Percentiles rank a stretch among this genome's conserved stretches.
phyloP scores from a whole-genome alignment of 2,113 vertebrate species.

The Tragelaphus strepsiceros region DNA sequence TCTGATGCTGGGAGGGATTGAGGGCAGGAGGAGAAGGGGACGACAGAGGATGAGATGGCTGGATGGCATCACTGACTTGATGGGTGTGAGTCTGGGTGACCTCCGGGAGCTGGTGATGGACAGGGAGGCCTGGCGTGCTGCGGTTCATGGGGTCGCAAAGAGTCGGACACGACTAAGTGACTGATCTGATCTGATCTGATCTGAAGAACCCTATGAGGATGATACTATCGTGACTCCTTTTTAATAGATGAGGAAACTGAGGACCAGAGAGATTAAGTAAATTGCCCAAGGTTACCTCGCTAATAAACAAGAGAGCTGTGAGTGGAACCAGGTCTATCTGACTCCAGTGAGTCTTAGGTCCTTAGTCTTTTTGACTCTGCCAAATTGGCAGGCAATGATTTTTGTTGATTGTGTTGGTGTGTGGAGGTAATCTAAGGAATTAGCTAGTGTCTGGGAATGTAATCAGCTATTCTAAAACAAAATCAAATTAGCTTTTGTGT shows the following conservation, averaged over 20 bases:
- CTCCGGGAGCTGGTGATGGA: too few species aligned
- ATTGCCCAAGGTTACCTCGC: not conserved
- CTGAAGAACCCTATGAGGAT: not conserved
- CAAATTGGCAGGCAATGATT: not conserved
- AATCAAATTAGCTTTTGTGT: not conserved
- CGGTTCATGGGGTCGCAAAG: too few species aligned
- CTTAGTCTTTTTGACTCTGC: not conserved
- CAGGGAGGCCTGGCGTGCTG: too few species aligned
- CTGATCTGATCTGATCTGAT: too few species aligned
- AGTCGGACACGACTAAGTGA: too few species aligned
- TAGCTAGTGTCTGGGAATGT: not conserved
- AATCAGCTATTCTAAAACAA: not conserved
- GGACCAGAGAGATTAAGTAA: not conserved
- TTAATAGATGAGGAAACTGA: not conserved
- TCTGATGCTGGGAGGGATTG: too few species aligned
- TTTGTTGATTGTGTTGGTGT: not conserved
- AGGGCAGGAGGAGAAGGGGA: too few species aligned
- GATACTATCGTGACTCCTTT: not conserved
- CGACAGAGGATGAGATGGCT: too few species aligned
- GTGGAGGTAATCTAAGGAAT: not conserved
- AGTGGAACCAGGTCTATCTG: not conserved
- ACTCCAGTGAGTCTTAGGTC: not conserved
- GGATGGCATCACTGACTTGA: too few species aligned
- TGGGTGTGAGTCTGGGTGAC: too few species aligned
- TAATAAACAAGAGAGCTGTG: not conserved